Evolutionary conservation across 2,888 invertebrate genomes (phyloP).

Genomic region (Leptura quadrifasciata): DNA sequence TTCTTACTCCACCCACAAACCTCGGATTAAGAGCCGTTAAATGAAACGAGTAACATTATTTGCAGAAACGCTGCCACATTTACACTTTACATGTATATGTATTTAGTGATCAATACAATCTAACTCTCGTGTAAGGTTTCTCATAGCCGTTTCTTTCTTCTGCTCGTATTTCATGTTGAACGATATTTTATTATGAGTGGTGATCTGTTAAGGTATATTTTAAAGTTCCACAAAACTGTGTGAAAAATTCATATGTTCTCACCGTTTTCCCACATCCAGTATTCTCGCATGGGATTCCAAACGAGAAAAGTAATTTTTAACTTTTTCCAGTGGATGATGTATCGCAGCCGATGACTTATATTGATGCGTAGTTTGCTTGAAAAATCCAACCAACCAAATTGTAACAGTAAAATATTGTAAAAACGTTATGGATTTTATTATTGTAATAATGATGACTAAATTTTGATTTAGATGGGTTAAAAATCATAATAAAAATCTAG

Average conservation of each 20-base stretch:
- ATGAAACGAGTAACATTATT: neutral
- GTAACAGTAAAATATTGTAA: too few species aligned
- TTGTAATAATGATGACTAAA: too few species aligned
- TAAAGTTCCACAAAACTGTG: conserved; percentile 37
- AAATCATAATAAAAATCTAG: too few species aligned
- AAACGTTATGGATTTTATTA: too few species aligned
- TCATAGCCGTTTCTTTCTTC: conserved; percentile 12
- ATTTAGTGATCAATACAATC: conserved; percentile 34
- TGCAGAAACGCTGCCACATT: neutral
- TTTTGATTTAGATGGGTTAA: too few species aligned
- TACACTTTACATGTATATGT: conserved; percentile 14
- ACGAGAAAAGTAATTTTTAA: conserved; percentile 30
- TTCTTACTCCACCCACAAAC: neutral
- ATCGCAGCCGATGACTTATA: conserved; percentile 16
- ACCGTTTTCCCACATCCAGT: conserved; percentile 16
- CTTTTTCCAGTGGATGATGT: conserved; percentile 28
- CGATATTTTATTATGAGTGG: conserved; percentile 39
- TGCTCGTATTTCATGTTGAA: conserved; percentile 15
- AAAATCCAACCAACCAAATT: neutral
- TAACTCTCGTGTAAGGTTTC: conserved; percentile 11
- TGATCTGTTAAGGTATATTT: conserved; percentile 39
- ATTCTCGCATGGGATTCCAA: conserved; percentile 32
- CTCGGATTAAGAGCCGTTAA: neutral
- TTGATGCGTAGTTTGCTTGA: neutral
- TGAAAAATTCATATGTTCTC: conserved; percentile 33